Conservation (phyloP, 2,888 invertebrate species). For the Spicauda simplicius region DNA sequence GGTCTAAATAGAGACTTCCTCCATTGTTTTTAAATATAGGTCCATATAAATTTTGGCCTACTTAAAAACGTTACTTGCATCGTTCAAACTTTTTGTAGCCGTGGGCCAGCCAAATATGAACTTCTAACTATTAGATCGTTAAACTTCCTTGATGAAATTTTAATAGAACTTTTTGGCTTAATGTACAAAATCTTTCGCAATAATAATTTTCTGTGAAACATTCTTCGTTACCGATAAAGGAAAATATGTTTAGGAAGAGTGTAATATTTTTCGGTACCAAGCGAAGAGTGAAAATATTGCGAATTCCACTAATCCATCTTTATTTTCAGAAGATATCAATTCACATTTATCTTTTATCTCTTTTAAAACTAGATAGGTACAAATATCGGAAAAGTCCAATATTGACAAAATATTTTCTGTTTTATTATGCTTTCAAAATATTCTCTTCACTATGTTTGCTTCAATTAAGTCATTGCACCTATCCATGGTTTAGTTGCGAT, state of each 20-base stretch:
- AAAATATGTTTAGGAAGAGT: not conserved
- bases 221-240: conserved; percentile 15
- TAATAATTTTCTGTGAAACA: not conserved
- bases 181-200: conserved; percentile 8
- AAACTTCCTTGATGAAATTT: conserved; percentile 7
- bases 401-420: too few relatives aligned
- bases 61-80: not conserved
- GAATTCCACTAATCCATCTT: not conserved
- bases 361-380: too few relatives aligned
- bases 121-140: conserved; percentile 8
- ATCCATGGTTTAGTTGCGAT: too few relatives aligned
- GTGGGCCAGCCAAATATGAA: not conserved
- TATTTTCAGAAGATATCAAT: too few relatives aligned
- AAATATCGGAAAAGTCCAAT: too few relatives aligned
- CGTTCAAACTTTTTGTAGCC: conserved; percentile 5
- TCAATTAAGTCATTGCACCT: too few relatives aligned
- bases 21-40: not conserved
- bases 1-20: too few relatives aligned
- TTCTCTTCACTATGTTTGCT: too few relatives aligned
- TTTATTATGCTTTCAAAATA: too few relatives aligned
- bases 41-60: not conserved
- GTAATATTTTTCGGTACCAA: not conserved
- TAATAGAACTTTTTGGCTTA: not conserved
- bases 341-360: too few relatives aligned
- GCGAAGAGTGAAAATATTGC: not conserved